Base-by-base conservation (phyloP, 2,113 vertebrate genomes). In the Parus major region DNA sequence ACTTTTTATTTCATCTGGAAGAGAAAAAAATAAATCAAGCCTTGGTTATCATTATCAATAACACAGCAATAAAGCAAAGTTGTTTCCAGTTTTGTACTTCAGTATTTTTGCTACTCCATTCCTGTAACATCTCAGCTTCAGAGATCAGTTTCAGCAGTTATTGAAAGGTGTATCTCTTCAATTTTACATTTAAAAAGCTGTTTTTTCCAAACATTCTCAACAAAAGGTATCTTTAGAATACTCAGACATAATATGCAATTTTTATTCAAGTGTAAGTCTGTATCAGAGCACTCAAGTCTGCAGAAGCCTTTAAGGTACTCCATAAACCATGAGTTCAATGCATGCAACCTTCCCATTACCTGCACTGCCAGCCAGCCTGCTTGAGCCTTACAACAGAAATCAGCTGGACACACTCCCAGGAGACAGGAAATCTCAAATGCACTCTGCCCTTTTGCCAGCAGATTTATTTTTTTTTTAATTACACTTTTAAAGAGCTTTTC, bases 1-100 rank as follows among this genome's bases (percentile, higher is more conserved):
- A 39, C 95, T 88, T 98, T 99, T 99, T 97, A 99, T 99, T 98
- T 99, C 99, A 98, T 99, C 99, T 99, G 94, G 60, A 94, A 95
- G 68, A 98, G 91, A 83, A 21, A 93, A 31, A 94, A 92, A 20
- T 72, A 33, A 68, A 5, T 28, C 17, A 76, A 91, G 35, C 6
- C 28, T 83, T 23, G 49, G 7, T 68, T 56, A 39, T 21, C 15
- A 70, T 33, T 63, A 70, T 42, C 49, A 36, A 36, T 28, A 83
- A 63, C 22, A 36, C 7, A 29, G 27, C 19, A 82, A 80, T 31
- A 72, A 69, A 72, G 25, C 44, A 82, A 73, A 88, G 33, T 41
- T 59, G 36, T 17, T 87, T 24, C 31, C 35, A 55, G 46, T 46
- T n/a, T 69, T 44, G 25, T 10, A 57, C 28, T 35, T 57, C 42